Evolutionary conservation across 2,888 invertebrate genomes (phyloP).

Genomic region (Melolontha melolontha): DNA sequence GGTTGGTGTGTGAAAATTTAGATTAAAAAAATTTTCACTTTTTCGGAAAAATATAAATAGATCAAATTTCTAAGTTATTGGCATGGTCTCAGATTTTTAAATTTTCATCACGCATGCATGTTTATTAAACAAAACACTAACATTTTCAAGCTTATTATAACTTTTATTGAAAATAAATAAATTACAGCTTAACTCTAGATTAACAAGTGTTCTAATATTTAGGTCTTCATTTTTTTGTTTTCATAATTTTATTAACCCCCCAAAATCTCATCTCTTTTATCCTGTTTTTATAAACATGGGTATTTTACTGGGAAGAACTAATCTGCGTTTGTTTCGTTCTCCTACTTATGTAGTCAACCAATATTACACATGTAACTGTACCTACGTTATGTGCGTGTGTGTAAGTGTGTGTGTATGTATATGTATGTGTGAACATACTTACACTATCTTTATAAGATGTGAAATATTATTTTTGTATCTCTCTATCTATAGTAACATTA

Average conservation of each 20-base stretch:
- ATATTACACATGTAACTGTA: slow-evolving; percentile 23
- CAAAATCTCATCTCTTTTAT: background rate
- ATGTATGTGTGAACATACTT: no score
- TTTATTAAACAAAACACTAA: background rate
- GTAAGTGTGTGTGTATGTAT: background rate
- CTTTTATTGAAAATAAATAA: slow-evolving; percentile 26
- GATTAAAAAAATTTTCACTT: slow-evolving; percentile 15
- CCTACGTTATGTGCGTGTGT: background rate
- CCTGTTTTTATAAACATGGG: background rate
- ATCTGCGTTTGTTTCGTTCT: slow-evolving; percentile 5
- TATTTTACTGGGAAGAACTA: background rate
- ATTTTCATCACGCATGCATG: background rate
- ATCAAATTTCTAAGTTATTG: slow-evolving; percentile 9
- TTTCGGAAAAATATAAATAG: background rate
- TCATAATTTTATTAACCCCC: slow-evolving; percentile 3
- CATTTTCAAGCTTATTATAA: slow-evolving; percentile 14
- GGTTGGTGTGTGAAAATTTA: slow-evolving; percentile 54
- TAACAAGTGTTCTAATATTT: slow-evolving; percentile 31
- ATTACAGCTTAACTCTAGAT: slow-evolving; percentile 13
- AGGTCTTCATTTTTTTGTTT: slow-evolving; percentile 25
- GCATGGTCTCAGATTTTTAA: slow-evolving; percentile 32
- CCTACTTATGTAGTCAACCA: slow-evolving; percentile 39
- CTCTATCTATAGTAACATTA: no score
- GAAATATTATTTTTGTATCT: no score
- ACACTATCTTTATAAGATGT: no score